Conservation (phyloP, 2,113 vertebrate species). For the Zosterops hypoxanthus region DNA sequence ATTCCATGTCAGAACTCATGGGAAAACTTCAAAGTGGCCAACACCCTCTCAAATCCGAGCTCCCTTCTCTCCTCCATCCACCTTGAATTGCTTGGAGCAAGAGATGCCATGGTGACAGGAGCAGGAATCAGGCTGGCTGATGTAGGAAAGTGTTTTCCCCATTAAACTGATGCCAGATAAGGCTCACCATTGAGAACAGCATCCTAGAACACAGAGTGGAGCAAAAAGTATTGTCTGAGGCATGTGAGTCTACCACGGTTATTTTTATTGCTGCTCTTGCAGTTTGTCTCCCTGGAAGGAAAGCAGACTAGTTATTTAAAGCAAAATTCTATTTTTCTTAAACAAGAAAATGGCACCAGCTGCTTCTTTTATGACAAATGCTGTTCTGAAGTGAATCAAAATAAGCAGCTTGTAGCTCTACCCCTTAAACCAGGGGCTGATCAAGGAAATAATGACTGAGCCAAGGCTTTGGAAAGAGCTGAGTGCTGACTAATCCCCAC, state of each 20-base stretch:
- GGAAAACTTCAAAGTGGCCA: not conserved
- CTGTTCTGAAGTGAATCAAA: conserved; percentile 20
- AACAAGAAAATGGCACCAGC: conserved; percentile 49
- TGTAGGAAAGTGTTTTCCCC: not conserved
- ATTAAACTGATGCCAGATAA: not conserved
- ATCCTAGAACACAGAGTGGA: not conserved
- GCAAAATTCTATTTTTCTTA: conserved; percentile 10
- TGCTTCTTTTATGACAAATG: conserved; percentile 50
- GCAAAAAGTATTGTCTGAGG: conserved; percentile 35
- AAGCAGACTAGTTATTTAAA: conserved; percentile 66
- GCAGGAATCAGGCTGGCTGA: not conserved
- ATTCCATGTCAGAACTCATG: not conserved
- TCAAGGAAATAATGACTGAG: conserved; percentile 41
- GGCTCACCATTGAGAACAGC: not conserved
- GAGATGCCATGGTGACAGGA: not conserved
- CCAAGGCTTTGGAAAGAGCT: not conserved
- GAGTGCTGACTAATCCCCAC: conserved; percentile 24
- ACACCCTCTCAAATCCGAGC: not conserved
- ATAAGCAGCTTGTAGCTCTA: conserved; percentile 34
- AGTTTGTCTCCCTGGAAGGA: not conserved
- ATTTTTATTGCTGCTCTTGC: conserved; percentile 50
- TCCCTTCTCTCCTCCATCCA: not conserved
- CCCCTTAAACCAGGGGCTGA: conserved; percentile 34
- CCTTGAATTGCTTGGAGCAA: not conserved
- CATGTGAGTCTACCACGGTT: conserved; percentile 22